A percentile compares a stretch with the other conserved stretches of the same genome.
Conservation (phyloP, 1,140 invertebrate species). For the Acromyrmex charruanus region DNA sequence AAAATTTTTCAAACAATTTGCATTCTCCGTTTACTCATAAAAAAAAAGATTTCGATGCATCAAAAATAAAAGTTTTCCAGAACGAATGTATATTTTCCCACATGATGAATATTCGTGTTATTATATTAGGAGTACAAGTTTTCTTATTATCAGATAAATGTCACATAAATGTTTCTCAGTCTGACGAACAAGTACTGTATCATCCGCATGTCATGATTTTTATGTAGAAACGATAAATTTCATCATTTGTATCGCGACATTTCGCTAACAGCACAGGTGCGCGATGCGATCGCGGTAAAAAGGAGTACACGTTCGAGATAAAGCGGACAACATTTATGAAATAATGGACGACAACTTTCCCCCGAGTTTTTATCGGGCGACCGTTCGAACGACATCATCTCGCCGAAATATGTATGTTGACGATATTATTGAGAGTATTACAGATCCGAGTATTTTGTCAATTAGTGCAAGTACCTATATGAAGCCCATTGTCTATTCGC, state of each 20-base stretch:
- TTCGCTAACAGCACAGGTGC: not conserved
- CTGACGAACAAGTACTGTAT: not conserved
- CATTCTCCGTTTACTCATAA: not conserved
- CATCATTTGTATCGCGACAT: not conserved
- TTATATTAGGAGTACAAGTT: not conserved
- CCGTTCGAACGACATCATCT: conserved; percentile 21
- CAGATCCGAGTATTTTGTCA: conserved; percentile 20
- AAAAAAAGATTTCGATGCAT: not conserved
- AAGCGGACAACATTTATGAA: conserved; percentile 24
- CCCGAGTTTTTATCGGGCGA: not conserved
- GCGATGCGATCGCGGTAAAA: conserved; percentile 4
- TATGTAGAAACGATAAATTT: not conserved
- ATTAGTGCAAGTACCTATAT: not conserved
- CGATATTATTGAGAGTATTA: not conserved
- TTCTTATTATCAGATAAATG: not conserved
- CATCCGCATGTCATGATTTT: not conserved
- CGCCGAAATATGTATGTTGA: conserved; percentile 21
- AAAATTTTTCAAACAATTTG: not conserved
- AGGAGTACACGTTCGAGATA: conserved; percentile 8
- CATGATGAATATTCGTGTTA: not conserved
- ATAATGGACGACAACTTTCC: conserved; percentile 25
- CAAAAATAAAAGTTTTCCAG: not conserved
- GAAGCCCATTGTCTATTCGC: too few relatives aligned
- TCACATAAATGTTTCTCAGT: not conserved
- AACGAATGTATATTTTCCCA: not conserved